Evolutionary conservation across 1,140 invertebrate genomes (phyloP).

Genomic region (Drosophila pseudoananassae): DNA sequence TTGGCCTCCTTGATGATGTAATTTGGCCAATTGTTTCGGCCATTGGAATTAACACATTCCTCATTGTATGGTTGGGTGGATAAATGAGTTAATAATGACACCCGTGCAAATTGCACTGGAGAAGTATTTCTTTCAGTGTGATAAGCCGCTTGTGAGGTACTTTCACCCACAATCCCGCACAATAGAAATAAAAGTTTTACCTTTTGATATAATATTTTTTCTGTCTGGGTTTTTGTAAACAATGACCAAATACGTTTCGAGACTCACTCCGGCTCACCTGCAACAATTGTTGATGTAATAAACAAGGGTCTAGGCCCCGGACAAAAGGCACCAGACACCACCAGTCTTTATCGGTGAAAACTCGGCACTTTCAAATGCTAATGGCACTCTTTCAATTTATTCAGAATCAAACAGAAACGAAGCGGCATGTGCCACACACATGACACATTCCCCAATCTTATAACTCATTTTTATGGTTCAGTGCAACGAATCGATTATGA

Average conservation of each 20-base stretch:
- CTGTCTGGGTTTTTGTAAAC: constrained; percentile 32
- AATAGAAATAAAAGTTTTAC: constrained; percentile 65
- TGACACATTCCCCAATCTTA: constrained; percentile 12
- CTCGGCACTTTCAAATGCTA: constrained; percentile 46
- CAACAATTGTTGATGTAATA: constrained; percentile 68
- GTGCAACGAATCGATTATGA: constrained; percentile 61
- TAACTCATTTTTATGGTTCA: constrained; percentile 66
- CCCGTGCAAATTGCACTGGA: constrained; percentile 16
- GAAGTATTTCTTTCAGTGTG: constrained; percentile 25
- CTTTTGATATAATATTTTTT: constrained; percentile 62
- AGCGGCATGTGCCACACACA: constrained; percentile 48
- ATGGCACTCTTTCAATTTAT: constrained; percentile 25
- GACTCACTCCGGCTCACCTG: constrained; percentile 55
- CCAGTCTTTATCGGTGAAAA: constrained; percentile 40
- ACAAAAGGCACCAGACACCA: constrained; percentile 16
- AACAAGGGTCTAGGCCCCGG: constrained; percentile 20
- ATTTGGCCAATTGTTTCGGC: constrained; percentile 59
- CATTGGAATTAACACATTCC: constrained; percentile 62
- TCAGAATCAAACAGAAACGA: constrained; percentile 6
- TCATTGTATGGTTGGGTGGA: background rate
- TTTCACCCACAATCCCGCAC: constrained; percentile 68
- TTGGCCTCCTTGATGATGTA: constrained; percentile 41
- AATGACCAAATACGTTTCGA: constrained; percentile 43
- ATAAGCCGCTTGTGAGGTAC: constrained; percentile 49
- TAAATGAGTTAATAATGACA: constrained; percentile 69